Conservation (phyloP, 2,888 invertebrate genomes). For the Zonitis immaculata region DNA sequence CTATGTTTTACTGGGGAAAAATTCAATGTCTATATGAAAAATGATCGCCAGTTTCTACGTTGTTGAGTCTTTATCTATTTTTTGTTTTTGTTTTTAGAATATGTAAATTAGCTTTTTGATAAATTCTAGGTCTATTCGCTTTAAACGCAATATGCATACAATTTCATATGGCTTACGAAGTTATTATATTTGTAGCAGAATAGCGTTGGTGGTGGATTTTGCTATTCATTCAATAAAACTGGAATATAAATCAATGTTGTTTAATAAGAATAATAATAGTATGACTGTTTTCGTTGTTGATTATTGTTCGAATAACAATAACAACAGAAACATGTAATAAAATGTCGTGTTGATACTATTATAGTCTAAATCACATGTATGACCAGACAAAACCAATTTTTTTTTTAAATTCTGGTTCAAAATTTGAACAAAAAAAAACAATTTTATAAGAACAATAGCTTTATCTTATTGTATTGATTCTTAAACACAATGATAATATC, state of each 20-base stretch:
- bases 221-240: not conserved
- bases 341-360: not conserved
- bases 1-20: not conserved
- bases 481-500: not conserved
- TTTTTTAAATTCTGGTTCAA: not conserved
- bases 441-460: not conserved
- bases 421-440: not conserved
- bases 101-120: slow-evolving; percentile 42
- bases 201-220: not conserved
- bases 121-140: slow-evolving; percentile 34
- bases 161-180: slow-evolving; percentile 39
- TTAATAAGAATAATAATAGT: not conserved
- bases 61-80: not conserved
- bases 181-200: slow-evolving; percentile 32
- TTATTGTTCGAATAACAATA: not conserved
- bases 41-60: too few species aligned
- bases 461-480: not conserved
- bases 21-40: not conserved
- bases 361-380: not conserved
- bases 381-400: not conserved
- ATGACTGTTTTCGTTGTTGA: not conserved
- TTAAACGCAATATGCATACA: slow-evolving; percentile 42
- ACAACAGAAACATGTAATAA: not conserved
- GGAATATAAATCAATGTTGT: not conserved
- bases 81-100: slow-evolving; percentile 18